A percentile compares a stretch with the other conserved stretches of the same genome.
Conservation (phyloP, 2,113 vertebrate genomes). For the Mirounga angustirostris region DNA sequence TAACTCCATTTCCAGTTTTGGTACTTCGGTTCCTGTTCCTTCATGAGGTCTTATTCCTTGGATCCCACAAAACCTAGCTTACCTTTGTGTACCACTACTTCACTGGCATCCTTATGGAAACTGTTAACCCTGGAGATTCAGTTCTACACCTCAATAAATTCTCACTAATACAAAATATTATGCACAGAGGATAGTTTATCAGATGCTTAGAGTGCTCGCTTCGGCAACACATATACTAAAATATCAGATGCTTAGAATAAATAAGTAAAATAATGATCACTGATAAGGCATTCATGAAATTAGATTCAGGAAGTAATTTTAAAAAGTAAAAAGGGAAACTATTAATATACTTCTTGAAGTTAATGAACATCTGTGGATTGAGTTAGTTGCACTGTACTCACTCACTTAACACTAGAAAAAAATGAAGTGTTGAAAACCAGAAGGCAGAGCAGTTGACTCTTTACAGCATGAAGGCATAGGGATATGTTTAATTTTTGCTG, state of each 20-base stretch:
- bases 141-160: neutral
- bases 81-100: neutral
- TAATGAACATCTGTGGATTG: neutral
- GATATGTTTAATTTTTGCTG: neutral
- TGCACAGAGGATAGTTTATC: neutral
- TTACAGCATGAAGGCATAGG: neutral
- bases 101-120: neutral
- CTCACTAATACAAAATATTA: neutral
- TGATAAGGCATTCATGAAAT: neutral
- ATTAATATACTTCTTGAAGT: neutral
- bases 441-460: neutral
- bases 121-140: neutral
- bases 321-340: neutral
- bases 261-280: neutral
- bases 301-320: neutral
- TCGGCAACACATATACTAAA: no score
- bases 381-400: neutral
- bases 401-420: neutral
- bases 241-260: neutral
- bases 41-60: neutral
- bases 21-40: neutral
- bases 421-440: neutral
- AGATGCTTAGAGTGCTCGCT: neutral
- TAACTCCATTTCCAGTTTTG: neutral
- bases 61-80: neutral